Conservation (phyloP, 2,888 invertebrate genomes). For the Gastrophysa polygoni region DNA sequence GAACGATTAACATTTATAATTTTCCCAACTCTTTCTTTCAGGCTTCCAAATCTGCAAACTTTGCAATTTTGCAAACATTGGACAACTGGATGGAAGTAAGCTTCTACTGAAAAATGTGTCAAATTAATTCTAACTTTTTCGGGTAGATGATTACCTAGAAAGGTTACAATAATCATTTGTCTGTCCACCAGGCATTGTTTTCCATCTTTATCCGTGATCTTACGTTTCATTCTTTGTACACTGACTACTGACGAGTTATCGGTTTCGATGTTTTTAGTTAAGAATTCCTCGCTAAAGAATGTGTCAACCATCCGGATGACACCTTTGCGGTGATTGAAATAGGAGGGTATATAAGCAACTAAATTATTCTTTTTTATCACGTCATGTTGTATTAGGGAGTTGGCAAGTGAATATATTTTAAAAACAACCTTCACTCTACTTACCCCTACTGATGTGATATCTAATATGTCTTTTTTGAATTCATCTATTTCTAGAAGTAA, state of each 20-base stretch:
- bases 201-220: neutral
- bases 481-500: neutral
- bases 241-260: neutral
- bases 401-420: neutral
- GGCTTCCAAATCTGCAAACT: no score
- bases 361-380: neutral
- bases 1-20: no score
- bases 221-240: neutral
- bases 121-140: neutral
- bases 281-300: neutral
- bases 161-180: neutral
- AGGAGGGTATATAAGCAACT: neutral
- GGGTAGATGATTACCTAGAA: neutral
- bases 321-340: neutral
- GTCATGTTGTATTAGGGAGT: neutral
- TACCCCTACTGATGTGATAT: slow-evolving; percentile 1
- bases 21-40: no score
- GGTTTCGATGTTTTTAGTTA: neutral
- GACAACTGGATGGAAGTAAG: no score
- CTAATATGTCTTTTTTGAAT: neutral
- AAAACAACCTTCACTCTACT: neutral
- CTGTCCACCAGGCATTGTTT: neutral
- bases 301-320: neutral
- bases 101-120: no score
- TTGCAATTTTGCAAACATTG: no score